These are phyloP conservation scores for Notamacropus eugenii DNA, from an alignment of 2,797 vertebrate species.

Conservation along the genomic window DNA sequence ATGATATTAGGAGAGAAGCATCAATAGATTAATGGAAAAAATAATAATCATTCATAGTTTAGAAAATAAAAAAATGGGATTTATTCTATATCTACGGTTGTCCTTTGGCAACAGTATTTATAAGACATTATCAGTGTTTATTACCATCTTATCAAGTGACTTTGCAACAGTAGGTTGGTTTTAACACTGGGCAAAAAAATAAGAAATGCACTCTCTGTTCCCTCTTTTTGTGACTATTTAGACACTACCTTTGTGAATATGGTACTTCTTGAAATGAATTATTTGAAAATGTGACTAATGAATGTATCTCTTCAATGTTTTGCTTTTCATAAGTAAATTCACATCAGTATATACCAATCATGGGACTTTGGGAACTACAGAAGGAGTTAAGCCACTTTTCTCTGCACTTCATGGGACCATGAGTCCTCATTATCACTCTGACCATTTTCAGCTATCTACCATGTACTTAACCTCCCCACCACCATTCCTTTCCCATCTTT, in stretches of 20 bases:
- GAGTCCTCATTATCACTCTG: neutral
- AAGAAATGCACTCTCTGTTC: neutral
- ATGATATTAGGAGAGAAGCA: neutral
- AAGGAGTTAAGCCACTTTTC: neutral
- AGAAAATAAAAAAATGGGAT: neutral
- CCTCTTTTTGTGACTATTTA: neutral
- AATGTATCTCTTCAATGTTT: neutral
- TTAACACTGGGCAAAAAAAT: neutral
- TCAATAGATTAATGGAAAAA: neutral
- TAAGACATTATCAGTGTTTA: neutral
- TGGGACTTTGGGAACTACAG: neutral
- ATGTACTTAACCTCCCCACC: neutral
- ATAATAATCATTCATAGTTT: neutral
- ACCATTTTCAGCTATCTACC: neutral
- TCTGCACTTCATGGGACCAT: neutral
- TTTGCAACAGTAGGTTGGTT: neutral
- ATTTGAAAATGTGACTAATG: neutral
- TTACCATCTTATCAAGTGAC: neutral
- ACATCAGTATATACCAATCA: neutral
- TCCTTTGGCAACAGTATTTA: neutral
- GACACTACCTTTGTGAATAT: neutral
- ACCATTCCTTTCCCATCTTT: neutral
- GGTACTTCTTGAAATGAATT: neutral
- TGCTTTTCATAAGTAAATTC: neutral
- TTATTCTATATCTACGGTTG: neutral